Base-by-base conservation (phyloP, 1,140 invertebrate genomes). In the Protaetia brevitarsis region DNA sequence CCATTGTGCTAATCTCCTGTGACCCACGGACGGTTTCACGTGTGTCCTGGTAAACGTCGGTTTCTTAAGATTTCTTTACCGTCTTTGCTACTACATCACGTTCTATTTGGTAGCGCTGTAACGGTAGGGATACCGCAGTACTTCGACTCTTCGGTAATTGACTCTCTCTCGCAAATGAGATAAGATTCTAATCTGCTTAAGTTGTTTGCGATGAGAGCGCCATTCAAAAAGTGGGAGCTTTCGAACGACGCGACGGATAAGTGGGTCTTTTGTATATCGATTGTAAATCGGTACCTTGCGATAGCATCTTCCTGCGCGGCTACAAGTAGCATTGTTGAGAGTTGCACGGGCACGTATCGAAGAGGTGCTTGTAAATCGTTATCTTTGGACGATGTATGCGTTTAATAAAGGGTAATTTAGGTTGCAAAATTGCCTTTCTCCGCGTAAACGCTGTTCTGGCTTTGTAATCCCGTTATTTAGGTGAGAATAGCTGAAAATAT, bases 1-100 rank as follows among this genome's bases (percentile, higher is more conserved):
- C 64, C 29, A 57, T 66, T 66, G 64, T 66, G 30, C 57, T 66
- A 66, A 66, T 66, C 65, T 56, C 51, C 21, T n/a, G 21, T 37
- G 60, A 62, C 60, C 60, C 60, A 4, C 13, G n/a, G n/a, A 62
- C 13, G 11, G 21, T 26, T 36, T 16, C 60, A 36, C 57, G 57
- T 30, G n/a, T n/a, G n/a, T n/a, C n/a, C n/a, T n/a, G n/a, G n/a
- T n/a, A n/a, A n/a, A n/a, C n/a, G n/a, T 59, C 26, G 30, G 13
- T 31, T 59, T 59, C 29, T 59, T 59, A 59, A 28, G 57, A 29
- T 59, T 16, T 1, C n/a, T 13, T 59, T 27, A 23, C 41, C 19
- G 26, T 19, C 41, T 23, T 37, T 23, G 41, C 41, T 51, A 19
- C 2, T 51, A 23, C 26, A 51, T 51, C 41, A 51, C 41, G 41